Evolutionary conservation across 2,888 invertebrate genomes (phyloP), one percentile per base, ranked within the genome.

Genomic region (Tipula helvola): DNA sequence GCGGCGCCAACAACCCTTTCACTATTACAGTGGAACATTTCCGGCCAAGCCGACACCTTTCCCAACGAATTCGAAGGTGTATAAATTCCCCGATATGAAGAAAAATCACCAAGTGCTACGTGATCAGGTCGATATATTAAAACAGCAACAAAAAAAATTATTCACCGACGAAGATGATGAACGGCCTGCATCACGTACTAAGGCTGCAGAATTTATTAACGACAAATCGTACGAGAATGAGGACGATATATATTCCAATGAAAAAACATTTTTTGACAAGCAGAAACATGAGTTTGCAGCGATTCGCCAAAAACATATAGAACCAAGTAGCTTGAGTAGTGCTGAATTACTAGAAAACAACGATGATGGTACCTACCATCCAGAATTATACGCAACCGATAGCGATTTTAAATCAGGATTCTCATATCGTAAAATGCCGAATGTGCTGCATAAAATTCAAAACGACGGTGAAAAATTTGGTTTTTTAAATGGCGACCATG

Each of bases 151-250:
- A 87, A 91, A 91, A 18, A 87, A 91, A 2, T 92, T 91, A 89
- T 93, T 92, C 88, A 91, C 91, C 42, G 92, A 93, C 87, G 92
- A 92, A 88, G 89, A 89, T 4, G 92, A 93, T 88, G 92, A 93
- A 88, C 93, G 93, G 89, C 93, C 93, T n/a, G 92, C 92, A 89
- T 88, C 91, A 5, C 88, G 89, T 44, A 88, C 12, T n/a, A 28
- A 71, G 3, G 7, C 10, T 1, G 41, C 16, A 18, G 18, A 42
- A 41, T 85, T 16, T 85, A n/a, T 52, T 28, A 5, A 18, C 5
- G 52, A 44, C 2, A 41, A 84, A 39, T 7, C n/a, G 8, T 7
- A 3, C 5, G 12, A 3, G 13, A 36, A 36, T 83, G 5, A 16
- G 36, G 39, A 7, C 1, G 83, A 84, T 16, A 39, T 39, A 16